Evolutionary conservation across 2,113 vertebrate species (phyloP).

Genomic region (Spilogale gracilis): DNA sequence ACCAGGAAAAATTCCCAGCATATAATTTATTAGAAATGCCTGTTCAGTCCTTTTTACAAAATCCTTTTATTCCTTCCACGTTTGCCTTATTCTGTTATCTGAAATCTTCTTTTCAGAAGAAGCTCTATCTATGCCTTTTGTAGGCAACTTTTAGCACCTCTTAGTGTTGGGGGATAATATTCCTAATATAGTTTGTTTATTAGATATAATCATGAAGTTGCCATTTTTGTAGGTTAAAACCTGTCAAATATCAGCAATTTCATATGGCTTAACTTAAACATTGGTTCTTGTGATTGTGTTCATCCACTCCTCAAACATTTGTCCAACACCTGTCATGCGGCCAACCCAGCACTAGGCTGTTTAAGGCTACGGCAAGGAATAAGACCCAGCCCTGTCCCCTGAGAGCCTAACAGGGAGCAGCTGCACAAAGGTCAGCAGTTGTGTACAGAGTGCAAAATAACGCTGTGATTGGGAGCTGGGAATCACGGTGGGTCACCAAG

Average conservation of each 20-base stretch:
- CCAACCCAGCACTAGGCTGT: too few species aligned
- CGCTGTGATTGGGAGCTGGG: neutral
- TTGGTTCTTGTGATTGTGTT: neutral
- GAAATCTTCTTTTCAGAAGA: neutral
- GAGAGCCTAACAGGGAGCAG: neutral
- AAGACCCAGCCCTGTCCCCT: neutral
- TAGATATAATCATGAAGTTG: neutral
- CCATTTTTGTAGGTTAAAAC: neutral
- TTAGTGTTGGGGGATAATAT: neutral
- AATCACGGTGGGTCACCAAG: accelerated
- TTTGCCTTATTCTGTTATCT: neutral
- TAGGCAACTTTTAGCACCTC: neutral
- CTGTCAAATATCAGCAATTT: neutral
- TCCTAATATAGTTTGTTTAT: neutral
- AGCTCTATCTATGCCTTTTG: neutral
- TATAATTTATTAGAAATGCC: conserved; percentile 57
- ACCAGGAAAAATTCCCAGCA: conserved; percentile 6
- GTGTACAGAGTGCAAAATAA: neutral
- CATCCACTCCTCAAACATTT: neutral
- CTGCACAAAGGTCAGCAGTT: neutral
- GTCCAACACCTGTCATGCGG: neutral
- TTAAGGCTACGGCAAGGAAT: neutral
- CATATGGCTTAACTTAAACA: neutral
- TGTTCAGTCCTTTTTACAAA: neutral
- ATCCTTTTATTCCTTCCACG: neutral